Evolutionary conservation across 2,113 vertebrate species (phyloP).

Genomic region (zebrafish (Danio rerio)): GRCz12tu NC_133183.1:17759001-17759500

Average conservation of each 20-base stretch:
- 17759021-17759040: not conserved
- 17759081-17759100: not conserved
- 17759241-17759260: slow-evolving; percentile 1
- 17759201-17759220: slow-evolving; percentile 53
- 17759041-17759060: not conserved
- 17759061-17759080: not conserved
- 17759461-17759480: slow-evolving; percentile 50
- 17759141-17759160: not conserved
- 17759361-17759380: slow-evolving; percentile 71
- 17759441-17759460: slow-evolving; percentile 68
- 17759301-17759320: not conserved
- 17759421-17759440: slow-evolving; percentile 74
- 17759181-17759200: slow-evolving; percentile 54
- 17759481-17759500: slow-evolving; percentile 23
- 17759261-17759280: not conserved
- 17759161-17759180: not conserved
- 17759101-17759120: not conserved
- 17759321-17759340: not conserved
- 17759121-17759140: not conserved
- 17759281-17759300: not conserved
- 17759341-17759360: slow-evolving; percentile 77
- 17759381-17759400: slow-evolving; percentile 82
- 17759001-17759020: not conserved
- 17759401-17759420: slow-evolving; percentile 60
- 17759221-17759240: slow-evolving; percentile 36